A percentile compares a stretch with the other conserved stretches of the same genome.
Evolutionary conservation across 2,888 invertebrate genomes (phyloP).

Genomic region (Drosophila subquinaria): DNA sequence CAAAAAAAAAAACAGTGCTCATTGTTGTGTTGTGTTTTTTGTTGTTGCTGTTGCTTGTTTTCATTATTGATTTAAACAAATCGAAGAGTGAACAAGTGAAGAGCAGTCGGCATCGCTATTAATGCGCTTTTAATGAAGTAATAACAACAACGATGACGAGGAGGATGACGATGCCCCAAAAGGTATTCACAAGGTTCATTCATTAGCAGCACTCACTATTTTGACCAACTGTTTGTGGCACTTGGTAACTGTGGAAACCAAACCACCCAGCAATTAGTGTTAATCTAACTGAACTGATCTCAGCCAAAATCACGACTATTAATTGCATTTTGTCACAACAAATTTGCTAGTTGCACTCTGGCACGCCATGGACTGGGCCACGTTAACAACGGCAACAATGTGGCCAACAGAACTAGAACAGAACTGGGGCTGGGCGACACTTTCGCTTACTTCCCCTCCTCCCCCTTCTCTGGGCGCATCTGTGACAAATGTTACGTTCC

Average conservation of each 20-base stretch:
- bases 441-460: slow-evolving; percentile 44
- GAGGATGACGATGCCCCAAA: slow-evolving; percentile 26
- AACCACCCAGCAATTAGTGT: slow-evolving; percentile 39
- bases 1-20: slow-evolving; percentile 23
- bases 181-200: slow-evolving; percentile 50
- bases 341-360: slow-evolving; percentile 71
- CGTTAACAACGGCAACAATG: slow-evolving; percentile 25
- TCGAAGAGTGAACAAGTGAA: slow-evolving; percentile 74
- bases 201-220: slow-evolving; percentile 46
- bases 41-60: slow-evolving; percentile 63
- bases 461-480: slow-evolving; percentile 27
- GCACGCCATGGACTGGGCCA: slow-evolving; percentile 57
- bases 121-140: slow-evolving; percentile 80
- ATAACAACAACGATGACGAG: slow-evolving; percentile 61
- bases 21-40: slow-evolving; percentile 37
- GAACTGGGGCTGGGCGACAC: slow-evolving; percentile 39
- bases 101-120: slow-evolving; percentile 65
- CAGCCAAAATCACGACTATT: slow-evolving; percentile 56
- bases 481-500: slow-evolving; percentile 78
- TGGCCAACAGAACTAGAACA: slow-evolving; percentile 27
- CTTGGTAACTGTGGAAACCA: slow-evolving; percentile 25
- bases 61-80: slow-evolving; percentile 79
- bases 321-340: slow-evolving; percentile 77
- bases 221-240: slow-evolving; percentile 23
- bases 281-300: slow-evolving; percentile 50